Base-by-base conservation (phyloP, 2,113 vertebrate species). In the Toxostoma redivivum region DNA sequence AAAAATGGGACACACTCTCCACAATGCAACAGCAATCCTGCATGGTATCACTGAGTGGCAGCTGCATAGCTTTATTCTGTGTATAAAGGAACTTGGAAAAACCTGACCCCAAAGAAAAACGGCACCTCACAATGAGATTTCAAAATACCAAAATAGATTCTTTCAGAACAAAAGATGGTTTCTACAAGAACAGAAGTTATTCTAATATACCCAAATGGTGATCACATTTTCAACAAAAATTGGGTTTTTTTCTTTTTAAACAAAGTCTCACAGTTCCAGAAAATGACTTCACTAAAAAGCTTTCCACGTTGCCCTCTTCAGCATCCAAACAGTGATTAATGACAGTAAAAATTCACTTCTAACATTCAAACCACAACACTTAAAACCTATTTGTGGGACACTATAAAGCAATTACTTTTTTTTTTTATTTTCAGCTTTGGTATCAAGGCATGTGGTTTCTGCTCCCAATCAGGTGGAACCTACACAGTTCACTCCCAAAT, bases 41-140 rank as follows among this genome's bases (percentile, higher is more conserved):
- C 0, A 0, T 53, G 27, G 21, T 27, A 50, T 54, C 48, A 38
- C 13, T 0, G 0, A 62, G 24, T 5, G 24, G 40, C 38, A 60
- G 45, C 38, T 61, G 22, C 47, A 82, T 0, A 1, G 50, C 22
- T 69, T 65, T 58, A 19, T 72, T 65, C 47, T 50, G 6, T 12
- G 17, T 28, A 19, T 25, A 47, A 79, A 47, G 0, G 1, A 70
- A 33, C 27, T 45, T 18, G 10, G 44, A 42, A 79, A 91, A 81
- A 64, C 7, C 17, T 37, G 19, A 37, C 20, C 11, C 24, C 33
- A 67, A 61, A 18, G 27, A 24, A 90, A 87, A 76, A 45, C 0
- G 35, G 28, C 20, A 73, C 23, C 23, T 86, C 37, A 35, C 57
- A 84, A 23, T 30, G 48, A 74, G 45, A 86, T 74, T 86, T 92